These are phyloP conservation scores for Chloroceryle amazona DNA, from an alignment of 2,797 vertebrate genomes.

Conservation along the genomic window DNA sequence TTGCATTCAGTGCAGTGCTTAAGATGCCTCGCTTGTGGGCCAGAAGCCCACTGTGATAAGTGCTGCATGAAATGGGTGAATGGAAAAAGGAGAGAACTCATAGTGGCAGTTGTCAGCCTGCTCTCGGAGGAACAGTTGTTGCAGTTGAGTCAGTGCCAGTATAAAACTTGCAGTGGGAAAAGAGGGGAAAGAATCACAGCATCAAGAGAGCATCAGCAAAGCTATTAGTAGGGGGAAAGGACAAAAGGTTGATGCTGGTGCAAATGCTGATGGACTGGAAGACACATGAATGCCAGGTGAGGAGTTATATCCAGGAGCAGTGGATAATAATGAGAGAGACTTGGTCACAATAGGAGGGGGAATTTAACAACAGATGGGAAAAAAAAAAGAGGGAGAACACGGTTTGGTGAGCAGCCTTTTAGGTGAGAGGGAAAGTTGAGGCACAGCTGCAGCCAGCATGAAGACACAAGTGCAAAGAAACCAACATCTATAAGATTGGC, in stretches of 20 bases:
- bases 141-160: conserved; percentile 62
- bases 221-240: neutral
- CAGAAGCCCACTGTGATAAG: conserved; percentile 67
- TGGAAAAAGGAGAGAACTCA: conserved; percentile 70
- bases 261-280: neutral
- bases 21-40: conserved; percentile 31
- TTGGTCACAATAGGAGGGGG: neutral
- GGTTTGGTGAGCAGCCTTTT: neutral
- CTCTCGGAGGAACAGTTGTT: conserved; percentile 68
- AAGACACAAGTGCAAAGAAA: neutral
- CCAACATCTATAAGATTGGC: accelerated
- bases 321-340: neutral
- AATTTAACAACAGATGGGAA: neutral
- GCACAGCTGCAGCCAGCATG: neutral
- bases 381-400: neutral
- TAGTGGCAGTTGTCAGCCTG: conserved; percentile 73
- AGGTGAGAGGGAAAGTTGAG: neutral
- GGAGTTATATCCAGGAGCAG: neutral
- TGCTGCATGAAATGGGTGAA: conserved; percentile 56
- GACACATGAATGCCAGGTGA: neutral
- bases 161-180: conserved; percentile 49
- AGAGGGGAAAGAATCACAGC: conserved; percentile 21
- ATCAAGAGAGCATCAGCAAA: neutral
- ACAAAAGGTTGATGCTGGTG: neutral
- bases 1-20: conserved; percentile 49